These are phyloP conservation scores for Piliocolobus tephrosceles DNA, from an alignment of 2,113 vertebrate species.

Conservation along the genomic window DNA sequence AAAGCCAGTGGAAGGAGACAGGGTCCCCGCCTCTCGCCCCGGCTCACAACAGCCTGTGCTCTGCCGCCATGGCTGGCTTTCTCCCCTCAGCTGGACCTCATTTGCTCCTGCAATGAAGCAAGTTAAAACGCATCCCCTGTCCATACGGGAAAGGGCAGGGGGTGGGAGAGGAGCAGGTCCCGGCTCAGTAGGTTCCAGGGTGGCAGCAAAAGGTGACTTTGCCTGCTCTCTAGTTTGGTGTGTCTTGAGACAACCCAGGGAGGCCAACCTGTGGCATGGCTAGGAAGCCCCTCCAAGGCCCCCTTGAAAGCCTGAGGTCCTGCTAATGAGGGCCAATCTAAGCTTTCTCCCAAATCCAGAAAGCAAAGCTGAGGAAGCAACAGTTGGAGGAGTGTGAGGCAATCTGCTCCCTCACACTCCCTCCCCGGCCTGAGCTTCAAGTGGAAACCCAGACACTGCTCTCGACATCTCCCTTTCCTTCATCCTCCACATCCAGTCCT, in stretches of 20 bases:
- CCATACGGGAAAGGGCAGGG: slow-evolving; percentile 23
- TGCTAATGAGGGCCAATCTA: background rate
- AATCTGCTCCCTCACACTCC: background rate
- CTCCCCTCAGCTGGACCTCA: slow-evolving; percentile 69
- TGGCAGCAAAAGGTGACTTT: background rate
- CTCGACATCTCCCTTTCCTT: background rate
- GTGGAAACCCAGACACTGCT: background rate
- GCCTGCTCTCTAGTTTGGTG: background rate
- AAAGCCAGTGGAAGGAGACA: slow-evolving; percentile 42
- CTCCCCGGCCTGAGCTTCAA: background rate
- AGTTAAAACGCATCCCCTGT: slow-evolving; percentile 39
- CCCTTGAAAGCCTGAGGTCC: background rate
- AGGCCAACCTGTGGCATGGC: background rate
- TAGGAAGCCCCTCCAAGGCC: background rate
- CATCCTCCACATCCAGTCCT: background rate
- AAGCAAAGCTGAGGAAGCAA: background rate
- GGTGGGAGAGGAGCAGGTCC: background rate
- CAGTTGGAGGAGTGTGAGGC: background rate
- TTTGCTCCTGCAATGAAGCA: slow-evolving; percentile 59
- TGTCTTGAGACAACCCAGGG: background rate
- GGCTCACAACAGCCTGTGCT: background rate
- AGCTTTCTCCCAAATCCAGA: background rate
- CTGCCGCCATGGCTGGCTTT: background rate
- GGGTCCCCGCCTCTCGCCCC: background rate
- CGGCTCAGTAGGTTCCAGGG: background rate